Evolutionary conservation across 2,888 invertebrate genomes (phyloP), one percentile per base, ranked within the genome.

Genomic region (Neoscelio sp.): DNA sequence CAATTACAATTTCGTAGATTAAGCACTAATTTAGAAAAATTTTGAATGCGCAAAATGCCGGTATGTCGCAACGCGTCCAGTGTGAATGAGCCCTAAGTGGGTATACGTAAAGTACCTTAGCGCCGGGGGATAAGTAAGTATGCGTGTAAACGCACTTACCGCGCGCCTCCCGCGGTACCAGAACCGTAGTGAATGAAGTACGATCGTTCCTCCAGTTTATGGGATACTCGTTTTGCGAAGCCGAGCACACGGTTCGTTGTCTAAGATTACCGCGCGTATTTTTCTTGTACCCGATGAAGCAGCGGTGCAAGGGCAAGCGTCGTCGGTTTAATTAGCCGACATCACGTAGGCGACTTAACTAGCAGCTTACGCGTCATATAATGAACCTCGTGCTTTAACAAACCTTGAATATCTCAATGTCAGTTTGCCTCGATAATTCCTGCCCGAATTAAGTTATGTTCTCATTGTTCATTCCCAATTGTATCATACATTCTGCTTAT

Each of bases 141-240:
- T 79, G 78, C 73, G 77, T 79, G 82, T 81, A 81, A 82, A 80
- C 73, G 80, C 78, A 83, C 78, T 83, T 80, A 70, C 68, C 65
- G 70, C 74, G 42, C 40, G 67, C 54, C 28, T 58, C 68, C 52
- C 60, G 67, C 50, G 62, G 67, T 65, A 75, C 44, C 67, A 52
- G 67, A 58, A 65, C 65, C 40, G 15, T 46, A 70, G 42, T 64
- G 70, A 78, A 79, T 73, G 81, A 81, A 67, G 64, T 64, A 82
- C 60, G 80, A 73, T 75, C 79, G 67, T 82, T 83, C 68, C 74
- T 68, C 68, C 74, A 78, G 62, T 81, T 82, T 81, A 80, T 80
- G 80, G 74, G 80, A 78, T 78, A 58, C 73, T 73, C 56, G 60
- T 62, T 77, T 76, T 40, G 62, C 60, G 46, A 40, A 64, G 65